Conservation (phyloP, 1,140 invertebrate genomes). For the Neoseiulus cucumeris region DNA sequence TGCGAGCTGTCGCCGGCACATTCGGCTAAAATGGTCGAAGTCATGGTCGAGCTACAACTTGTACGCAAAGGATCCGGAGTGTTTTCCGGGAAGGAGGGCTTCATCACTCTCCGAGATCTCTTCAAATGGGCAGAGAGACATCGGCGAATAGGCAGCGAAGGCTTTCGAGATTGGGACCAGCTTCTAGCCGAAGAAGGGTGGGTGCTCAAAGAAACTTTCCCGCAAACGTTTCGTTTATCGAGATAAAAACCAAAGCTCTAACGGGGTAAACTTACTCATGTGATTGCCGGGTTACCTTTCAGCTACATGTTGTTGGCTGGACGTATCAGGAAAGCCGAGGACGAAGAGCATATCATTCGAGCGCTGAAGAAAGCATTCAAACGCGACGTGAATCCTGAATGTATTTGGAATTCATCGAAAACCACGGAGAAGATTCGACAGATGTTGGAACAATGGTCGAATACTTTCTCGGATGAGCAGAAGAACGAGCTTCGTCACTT, state of each 20-base stretch:
- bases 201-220: conserved; percentile 10
- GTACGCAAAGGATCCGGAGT: conserved; percentile 45
- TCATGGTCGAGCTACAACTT: conserved; percentile 71
- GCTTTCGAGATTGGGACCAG: conserved; percentile 90
- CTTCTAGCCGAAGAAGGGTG: conserved; percentile 80
- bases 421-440: neutral
- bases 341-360: conserved; percentile 42
- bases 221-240: neutral
- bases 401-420: conserved; percentile 41
- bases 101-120: conserved; percentile 81
- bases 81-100: conserved; percentile 81
- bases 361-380: conserved; percentile 70
- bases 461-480: neutral
- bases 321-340: conserved; percentile 65
- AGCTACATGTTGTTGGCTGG: conserved; percentile 78
- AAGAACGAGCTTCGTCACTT: neutral
- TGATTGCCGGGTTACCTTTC: neutral
- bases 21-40: conserved; percentile 72
- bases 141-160: conserved; percentile 40
- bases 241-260: neutral
- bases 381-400: conserved; percentile 44
- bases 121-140: conserved; percentile 96
- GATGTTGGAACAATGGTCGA: neutral
- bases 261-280: neutral
- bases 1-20: conserved; percentile 71